Evolutionary conservation across 2,113 vertebrate species (phyloP), one percentile per base, ranked within the genome.

Genomic region (Australoheros scitulus): DNA sequence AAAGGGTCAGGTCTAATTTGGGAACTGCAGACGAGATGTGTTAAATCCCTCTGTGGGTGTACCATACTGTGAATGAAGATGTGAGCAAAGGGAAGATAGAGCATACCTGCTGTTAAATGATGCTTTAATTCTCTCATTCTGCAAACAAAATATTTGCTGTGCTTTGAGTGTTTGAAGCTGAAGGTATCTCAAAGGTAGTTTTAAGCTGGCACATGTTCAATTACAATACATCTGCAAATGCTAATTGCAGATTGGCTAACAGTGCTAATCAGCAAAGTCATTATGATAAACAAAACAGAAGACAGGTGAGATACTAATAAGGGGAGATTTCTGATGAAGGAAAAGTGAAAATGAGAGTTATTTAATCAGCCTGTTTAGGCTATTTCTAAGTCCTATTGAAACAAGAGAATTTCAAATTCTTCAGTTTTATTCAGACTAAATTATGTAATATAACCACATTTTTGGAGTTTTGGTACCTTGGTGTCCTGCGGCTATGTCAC

Each of bases 161-260:
- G 26, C 15, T 79, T 63, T 1, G 13, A 76, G 57, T 64, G 77
- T 82, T 61, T 50, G 55, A 72, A 86, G 38, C 60, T 41, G 38
- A 57, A 76, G 56, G 55, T 56, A 72, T 80, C 75, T 76, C 77
- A 57, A 52, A 77, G 79, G 82, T 84, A 83, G 90, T 91, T 83
- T 85, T 50, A 83, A 61, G 76, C 72, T 63, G 77, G 56, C 80
- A 77, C 84, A 70, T 20, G 34, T 87, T 86, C 64, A 86, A 90
- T 89, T 85, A 88, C 77, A 75, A 80, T 77, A 83, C 82, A 90
- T 79, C 81, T 88, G 76, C 84, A 77, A 77, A 68, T 41, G 81
- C 86, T 83, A 91, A 91, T 90, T 86, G 81, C 79, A 74, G 65
- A 85, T 70, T 86, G 81, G 87, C 83, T 85, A 63, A 83, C 60